phyloP scores from a whole-genome alignment of 2,888 invertebrate species.

The Liodrosophila aerea region DNA sequence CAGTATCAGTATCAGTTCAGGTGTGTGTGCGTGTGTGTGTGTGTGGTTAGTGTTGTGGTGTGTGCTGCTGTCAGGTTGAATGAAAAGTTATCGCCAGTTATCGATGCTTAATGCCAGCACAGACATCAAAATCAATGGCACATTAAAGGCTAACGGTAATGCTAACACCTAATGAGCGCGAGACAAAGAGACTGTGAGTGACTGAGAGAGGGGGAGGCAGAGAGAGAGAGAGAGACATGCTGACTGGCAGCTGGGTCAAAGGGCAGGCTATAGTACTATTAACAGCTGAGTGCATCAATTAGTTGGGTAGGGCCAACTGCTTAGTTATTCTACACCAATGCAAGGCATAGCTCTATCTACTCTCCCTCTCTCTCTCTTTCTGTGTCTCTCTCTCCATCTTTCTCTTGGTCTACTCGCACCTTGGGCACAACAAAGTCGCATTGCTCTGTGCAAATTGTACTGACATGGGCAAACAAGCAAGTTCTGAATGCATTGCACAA shows the following conservation, averaged over 20 bases:
- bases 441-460: background rate
- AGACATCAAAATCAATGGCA: slow-evolving; percentile 33
- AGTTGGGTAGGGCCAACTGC: slow-evolving; percentile 14
- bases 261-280: slow-evolving; percentile 27
- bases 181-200: background rate
- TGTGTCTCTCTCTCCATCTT: background rate
- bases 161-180: slow-evolving; percentile 10
- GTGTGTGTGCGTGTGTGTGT: slow-evolving; percentile 2
- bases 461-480: slow-evolving; percentile 35
- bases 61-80: slow-evolving; percentile 7
- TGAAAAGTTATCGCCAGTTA: slow-evolving; percentile 36
- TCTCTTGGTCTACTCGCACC: background rate
- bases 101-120: slow-evolving; percentile 22
- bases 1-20: no score
- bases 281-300: slow-evolving; percentile 39
- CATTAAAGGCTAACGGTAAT: slow-evolving; percentile 42
- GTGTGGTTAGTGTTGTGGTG: slow-evolving; percentile 6
- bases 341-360: background rate
- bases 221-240: background rate
- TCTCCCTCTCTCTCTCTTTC: background rate
- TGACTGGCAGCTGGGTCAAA: slow-evolving; percentile 3
- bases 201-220: background rate
- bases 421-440: background rate
- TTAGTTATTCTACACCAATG: background rate
- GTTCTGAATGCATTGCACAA: slow-evolving; percentile 54